phyloP scores from a whole-genome alignment of 2,113 vertebrate species.

The Oceanites oceanicus region DNA sequence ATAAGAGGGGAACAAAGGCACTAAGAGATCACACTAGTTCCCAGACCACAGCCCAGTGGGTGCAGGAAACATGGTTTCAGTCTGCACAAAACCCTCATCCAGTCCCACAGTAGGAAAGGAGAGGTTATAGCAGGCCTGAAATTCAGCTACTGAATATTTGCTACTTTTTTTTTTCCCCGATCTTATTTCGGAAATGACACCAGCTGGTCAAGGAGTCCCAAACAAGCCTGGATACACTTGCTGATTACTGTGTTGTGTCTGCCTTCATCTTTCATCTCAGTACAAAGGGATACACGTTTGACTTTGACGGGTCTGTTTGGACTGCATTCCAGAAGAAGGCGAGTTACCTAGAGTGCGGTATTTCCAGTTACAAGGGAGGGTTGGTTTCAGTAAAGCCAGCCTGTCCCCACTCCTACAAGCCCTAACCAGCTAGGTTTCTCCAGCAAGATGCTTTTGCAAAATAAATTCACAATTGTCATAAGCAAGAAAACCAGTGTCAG shows the following conservation, averaged over 20 bases:
- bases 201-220: constrained; percentile 3
- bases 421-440: not conserved
- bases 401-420: not conserved
- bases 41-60: not conserved
- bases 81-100: not conserved
- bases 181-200: not conserved
- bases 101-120: not conserved
- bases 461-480: not conserved
- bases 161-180: not conserved
- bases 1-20: not conserved
- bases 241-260: constrained; percentile 27
- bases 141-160: not conserved
- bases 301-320: not conserved
- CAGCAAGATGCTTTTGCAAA: not conserved
- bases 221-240: constrained; percentile 15
- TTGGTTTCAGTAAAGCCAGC: not conserved
- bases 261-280: constrained; percentile 51
- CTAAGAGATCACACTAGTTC: not conserved
- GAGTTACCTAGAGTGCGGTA: not conserved
- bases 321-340: constrained; percentile 43
- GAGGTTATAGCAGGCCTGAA: not conserved
- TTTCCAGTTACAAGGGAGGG: not conserved
- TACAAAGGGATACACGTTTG: not conserved
- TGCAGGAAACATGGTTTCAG: not conserved
- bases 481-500: not conserved